These are phyloP conservation scores for sheep (Ovis aries) DNA, from an alignment of 2,113 vertebrate species.

Conservation along the genomic window ARS-UI_Ramb_v3.0 NC_056076.1:4575501-4576000, in stretches of 20 bases:
- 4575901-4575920: not conserved
- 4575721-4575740: not conserved
- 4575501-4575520: not conserved
- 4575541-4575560: not conserved
- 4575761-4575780: not conserved
- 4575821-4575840: not conserved
- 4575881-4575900: not conserved
- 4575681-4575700: not conserved
- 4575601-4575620: not conserved
- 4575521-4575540: not conserved
- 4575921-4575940: not conserved
- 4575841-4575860: not conserved
- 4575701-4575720: slow-evolving; percentile 10
- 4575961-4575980: not conserved
- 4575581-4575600: not conserved
- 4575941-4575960: not conserved
- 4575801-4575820: not conserved
- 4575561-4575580: not conserved
- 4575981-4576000: not conserved
- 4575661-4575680: not conserved
- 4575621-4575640: not conserved
- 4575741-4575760: not conserved
- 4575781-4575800: not conserved
- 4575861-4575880: not conserved
- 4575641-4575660: slow-evolving; percentile 19